Conservation (phyloP, 2,113 vertebrate species). For the Heloderma charlesbogerti region DNA sequence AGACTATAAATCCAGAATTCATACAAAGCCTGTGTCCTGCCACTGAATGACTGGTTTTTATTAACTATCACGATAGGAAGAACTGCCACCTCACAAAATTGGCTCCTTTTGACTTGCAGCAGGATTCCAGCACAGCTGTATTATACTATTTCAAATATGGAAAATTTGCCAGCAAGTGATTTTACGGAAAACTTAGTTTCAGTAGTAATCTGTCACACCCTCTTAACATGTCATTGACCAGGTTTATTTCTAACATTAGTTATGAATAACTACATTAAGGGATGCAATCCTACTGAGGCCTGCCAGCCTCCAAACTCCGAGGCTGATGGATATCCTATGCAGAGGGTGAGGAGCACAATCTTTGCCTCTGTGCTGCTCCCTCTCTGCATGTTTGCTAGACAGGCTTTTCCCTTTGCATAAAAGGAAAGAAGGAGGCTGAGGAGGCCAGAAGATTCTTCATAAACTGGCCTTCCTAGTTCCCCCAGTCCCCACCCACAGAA, state of each 20-base stretch:
- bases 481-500: no score
- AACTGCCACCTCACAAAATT: neutral
- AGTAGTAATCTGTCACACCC: neutral
- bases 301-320: no score
- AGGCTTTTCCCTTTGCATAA: no score
- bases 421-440: no score
- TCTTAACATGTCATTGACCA: neutral
- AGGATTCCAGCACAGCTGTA: neutral
- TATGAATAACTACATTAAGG: neutral
- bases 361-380: no score
- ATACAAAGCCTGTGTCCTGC: neutral
- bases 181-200: neutral
- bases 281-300: no score
- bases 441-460: no score
- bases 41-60: neutral
- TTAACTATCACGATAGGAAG: neutral
- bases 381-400: no score
- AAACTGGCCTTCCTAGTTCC: no score
- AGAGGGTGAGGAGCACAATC: no score
- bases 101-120: neutral
- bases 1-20: no score
- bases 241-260: neutral
- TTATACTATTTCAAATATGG: neutral
- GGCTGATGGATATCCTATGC: no score
- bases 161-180: neutral